Percentiles rank a stretch among this genome's conserved stretches.
Evolutionary conservation across 2,797 vertebrate species (phyloP).

Genomic region (Danio albolineatus): DNA sequence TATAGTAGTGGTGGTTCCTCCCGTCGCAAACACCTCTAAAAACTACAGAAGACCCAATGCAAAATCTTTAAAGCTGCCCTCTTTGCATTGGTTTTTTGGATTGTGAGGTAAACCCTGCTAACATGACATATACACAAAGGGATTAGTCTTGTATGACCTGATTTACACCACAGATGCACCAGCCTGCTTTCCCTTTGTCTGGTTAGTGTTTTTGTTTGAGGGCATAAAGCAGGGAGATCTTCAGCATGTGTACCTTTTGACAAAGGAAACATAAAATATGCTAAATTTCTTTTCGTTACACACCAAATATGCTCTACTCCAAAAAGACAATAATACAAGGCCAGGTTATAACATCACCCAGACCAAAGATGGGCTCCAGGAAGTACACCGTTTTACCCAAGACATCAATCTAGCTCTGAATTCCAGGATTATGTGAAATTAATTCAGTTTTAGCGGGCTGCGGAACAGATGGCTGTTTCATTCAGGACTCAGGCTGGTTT

Average conservation of each 20-base stretch:
- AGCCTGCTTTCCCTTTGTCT: slow-evolving; percentile 60
- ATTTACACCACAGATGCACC: slow-evolving; percentile 70
- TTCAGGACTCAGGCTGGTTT: slow-evolving; percentile 78
- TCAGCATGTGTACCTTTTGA: slow-evolving; percentile 4
- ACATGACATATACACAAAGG: slow-evolving; percentile 62
- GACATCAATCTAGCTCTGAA: slow-evolving; percentile 68
- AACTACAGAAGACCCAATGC: not conserved
- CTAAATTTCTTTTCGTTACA: not conserved
- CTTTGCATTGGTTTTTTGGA: slow-evolving; percentile 31
- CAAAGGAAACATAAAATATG: slow-evolving; percentile 15
- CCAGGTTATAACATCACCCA: slow-evolving; percentile 45
- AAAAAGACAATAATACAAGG: slow-evolving; percentile 23
- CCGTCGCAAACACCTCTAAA: not conserved
- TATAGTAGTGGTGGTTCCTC: not conserved
- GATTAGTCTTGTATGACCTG: slow-evolving; percentile 73
- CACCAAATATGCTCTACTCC: slow-evolving; percentile 14
- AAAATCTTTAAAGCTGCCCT: slow-evolving; percentile 24
- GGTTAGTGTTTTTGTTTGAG: slow-evolving; percentile 37
- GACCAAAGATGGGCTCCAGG: slow-evolving; percentile 48
- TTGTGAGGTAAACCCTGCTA: slow-evolving; percentile 49
- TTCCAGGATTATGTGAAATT: slow-evolving; percentile 78
- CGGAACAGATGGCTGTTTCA: slow-evolving; percentile 79
- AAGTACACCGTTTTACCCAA: slow-evolving; percentile 44
- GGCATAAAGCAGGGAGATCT: slow-evolving; percentile 14
- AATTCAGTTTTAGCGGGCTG: slow-evolving; percentile 75